Percentiles rank a stretch among this genome's conserved stretches.
Evolutionary conservation across 1,140 invertebrate species (phyloP).

Genomic region (Macrostomum lignano): DNA sequence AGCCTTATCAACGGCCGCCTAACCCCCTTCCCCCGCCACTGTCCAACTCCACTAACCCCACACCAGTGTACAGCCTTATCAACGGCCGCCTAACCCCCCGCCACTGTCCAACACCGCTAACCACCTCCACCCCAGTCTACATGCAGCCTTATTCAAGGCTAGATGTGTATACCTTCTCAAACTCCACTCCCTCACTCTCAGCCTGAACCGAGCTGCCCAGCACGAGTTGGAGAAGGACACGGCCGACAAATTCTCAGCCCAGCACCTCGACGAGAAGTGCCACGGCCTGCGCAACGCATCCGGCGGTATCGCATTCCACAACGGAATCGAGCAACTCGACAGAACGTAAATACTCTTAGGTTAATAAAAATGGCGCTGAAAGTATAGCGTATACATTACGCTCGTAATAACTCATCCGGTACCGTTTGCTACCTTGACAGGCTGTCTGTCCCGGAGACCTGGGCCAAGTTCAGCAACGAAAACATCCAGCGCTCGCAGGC

Average conservation of each 20-base stretch:
- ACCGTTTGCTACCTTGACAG: conserved; percentile 17
- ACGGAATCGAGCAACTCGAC: conserved; percentile 56
- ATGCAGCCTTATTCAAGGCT: not conserved
- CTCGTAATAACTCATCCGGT: not conserved
- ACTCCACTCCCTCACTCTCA: conserved; percentile 4
- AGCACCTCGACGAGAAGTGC: conserved; percentile 49
- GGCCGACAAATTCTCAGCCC: conserved; percentile 47
- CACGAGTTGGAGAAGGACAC: conserved; percentile 54
- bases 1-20: no score
- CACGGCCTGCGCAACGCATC: conserved; percentile 47
- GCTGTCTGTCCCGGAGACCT: conserved; percentile 44
- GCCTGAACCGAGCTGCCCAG: conserved; percentile 17
- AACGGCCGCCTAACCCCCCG: no score
- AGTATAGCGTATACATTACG: not conserved
- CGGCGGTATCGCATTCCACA: conserved; percentile 50
- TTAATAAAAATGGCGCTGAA: not conserved
- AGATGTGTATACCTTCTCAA: not conserved
- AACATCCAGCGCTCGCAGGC: conserved; percentile 45
- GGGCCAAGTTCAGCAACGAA: conserved; percentile 47
- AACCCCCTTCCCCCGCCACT: no score
- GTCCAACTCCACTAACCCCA: no score
- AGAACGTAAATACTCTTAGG: conserved; percentile 33
- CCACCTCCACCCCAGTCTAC: no score
- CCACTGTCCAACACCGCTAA: no score
- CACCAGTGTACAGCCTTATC: no score